Evolutionary conservation across 2,797 vertebrate genomes (phyloP).

Genomic region (Artibeus lituratus): DNA sequence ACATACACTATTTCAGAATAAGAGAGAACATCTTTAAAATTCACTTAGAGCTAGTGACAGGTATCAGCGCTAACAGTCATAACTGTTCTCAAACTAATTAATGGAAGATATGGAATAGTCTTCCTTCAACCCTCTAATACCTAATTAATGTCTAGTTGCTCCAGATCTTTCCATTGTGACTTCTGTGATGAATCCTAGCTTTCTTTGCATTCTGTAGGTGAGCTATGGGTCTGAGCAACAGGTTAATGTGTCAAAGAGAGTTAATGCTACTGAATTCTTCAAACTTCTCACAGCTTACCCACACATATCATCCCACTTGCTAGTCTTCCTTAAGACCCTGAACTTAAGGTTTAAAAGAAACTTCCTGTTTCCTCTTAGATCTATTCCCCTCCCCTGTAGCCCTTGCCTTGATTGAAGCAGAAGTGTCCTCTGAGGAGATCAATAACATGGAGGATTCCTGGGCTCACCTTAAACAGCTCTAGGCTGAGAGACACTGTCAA

Average conservation of each 20-base stretch:
- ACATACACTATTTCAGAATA: background rate
- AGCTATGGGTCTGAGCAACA: background rate
- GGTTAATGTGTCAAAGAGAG: background rate
- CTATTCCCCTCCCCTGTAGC: background rate
- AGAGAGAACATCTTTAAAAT: background rate
- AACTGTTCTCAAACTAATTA: background rate
- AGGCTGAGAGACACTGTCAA: background rate
- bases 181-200: background rate
- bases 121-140: background rate
- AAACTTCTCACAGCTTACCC: background rate
- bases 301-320: background rate
- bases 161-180: background rate
- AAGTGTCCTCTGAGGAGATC: background rate
- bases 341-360: background rate
- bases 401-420: background rate
- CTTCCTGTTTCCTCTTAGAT: background rate
- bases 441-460: background rate
- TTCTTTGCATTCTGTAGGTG: background rate
- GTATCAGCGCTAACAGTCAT: background rate
- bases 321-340: background rate
- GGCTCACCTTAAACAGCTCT: background rate
- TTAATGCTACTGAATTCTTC: background rate
- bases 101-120: background rate
- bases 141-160: background rate
- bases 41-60: background rate